These are phyloP conservation scores for Prunella strophiata DNA, from an alignment of 2,797 vertebrate species.

Conservation along the genomic window DNA sequence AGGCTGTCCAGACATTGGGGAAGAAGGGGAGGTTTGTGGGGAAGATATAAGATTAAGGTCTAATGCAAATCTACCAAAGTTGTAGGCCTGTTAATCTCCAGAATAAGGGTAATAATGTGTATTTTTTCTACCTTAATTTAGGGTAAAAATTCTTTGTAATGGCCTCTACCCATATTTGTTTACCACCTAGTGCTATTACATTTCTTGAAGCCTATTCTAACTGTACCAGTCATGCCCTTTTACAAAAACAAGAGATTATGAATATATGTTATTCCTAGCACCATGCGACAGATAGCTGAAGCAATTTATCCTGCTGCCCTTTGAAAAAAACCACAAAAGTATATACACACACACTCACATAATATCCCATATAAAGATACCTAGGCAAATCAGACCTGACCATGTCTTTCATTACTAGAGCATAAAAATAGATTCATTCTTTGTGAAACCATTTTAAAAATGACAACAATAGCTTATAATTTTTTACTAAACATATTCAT, in stretches of 20 bases:
- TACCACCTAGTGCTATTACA: neutral
- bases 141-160: neutral
- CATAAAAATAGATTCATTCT: neutral
- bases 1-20: neutral
- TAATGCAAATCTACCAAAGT: neutral
- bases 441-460: neutral
- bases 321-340: neutral
- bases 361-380: neutral
- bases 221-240: neutral
- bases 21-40: neutral
- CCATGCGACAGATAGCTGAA: neutral
- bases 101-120: neutral
- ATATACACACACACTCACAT: accelerated
- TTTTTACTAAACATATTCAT: neutral
- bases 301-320: neutral
- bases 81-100: neutral
- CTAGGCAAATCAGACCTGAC: neutral
- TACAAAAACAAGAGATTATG: neutral
- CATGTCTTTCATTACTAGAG: neutral
- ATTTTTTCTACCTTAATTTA: neutral
- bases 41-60: neutral
- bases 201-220: neutral
- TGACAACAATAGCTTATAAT: neutral
- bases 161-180: neutral
- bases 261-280: neutral